Base-by-base conservation (phyloP, 1,140 invertebrate genomes). In the Panagrolaimus sp. region DNA sequence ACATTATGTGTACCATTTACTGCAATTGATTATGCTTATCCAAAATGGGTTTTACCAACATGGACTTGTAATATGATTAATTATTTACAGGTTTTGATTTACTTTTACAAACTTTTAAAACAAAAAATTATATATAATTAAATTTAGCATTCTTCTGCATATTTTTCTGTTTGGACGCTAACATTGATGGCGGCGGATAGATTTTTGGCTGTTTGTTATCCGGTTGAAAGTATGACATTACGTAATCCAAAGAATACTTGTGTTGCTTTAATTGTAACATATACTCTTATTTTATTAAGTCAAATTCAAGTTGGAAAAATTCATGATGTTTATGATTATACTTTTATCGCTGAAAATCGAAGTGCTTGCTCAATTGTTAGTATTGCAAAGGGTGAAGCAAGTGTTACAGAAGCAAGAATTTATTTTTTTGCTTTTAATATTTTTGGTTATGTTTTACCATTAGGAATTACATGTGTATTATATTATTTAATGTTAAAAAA, bases 1-100 rank as follows among this genome's bases (percentile, higher is more conserved):
- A 88, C 93, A 53, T 93, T 96, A 84, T 97, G 93, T 85, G 92
- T 96, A 38, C 93, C 93, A 0, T 93, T 92, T 81, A 94, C 92
- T 5, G 91, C 91, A 0, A 89, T 89, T 14, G 91, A 93, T 78
- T 93, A 92, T 84, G 90, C 91, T 0, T 84, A 92, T 74, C 88
- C 89, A 0, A 88, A 88, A 80, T 96, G 93, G 93, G 90, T 91
- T 7, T 69, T 80, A 68, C 78, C 78, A 5, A 72, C 71, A 23
- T 80, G 79, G 79, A 79, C 70, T 23, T 80, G 78, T 66, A 72
- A 71, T 64, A 68, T 78, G 67, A 79, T 81, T 44, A 81, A 80
- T 67, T 81, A 81, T 63, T 71, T 78, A 42, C 78, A 80, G 67
- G 78, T 81, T 4, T 38, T 38, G n/a, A 38, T 38, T 38, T 38